Percentiles rank a stretch among this genome's conserved stretches.
Conservation (phyloP, 2,888 invertebrate genomes). For the Argynnis bischoffii region DNA sequence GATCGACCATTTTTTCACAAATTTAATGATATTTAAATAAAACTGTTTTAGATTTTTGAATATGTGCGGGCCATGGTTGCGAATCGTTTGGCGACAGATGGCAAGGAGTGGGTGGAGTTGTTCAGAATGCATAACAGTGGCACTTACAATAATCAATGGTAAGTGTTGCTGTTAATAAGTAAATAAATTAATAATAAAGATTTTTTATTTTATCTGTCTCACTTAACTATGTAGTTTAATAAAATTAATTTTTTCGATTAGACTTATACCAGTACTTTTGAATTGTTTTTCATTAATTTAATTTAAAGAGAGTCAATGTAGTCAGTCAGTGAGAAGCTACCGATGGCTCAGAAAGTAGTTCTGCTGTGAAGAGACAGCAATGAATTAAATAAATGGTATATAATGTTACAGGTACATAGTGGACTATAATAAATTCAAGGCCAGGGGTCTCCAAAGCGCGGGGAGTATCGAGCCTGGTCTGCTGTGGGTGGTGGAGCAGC, state of each 20-base stretch:
- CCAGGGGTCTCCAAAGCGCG: conserved; percentile 37
- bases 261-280: too few species aligned
- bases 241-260: too few species aligned
- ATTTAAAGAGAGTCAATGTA: too few species aligned
- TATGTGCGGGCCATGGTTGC: conserved; percentile 85
- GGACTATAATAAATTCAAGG: conserved; percentile 85
- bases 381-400: too few species aligned
- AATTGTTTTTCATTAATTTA: too few species aligned
- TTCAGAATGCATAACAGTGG: conserved; percentile 86
- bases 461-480: conserved; percentile 45
- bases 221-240: too few species aligned
- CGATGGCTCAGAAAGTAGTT: too few species aligned
- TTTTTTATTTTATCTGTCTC: too few species aligned
- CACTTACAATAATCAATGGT: conserved; percentile 91
- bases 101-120: conserved; percentile 82
- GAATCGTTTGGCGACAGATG: conserved; percentile 83
- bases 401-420: conserved; percentile 69
- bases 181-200: too few species aligned
- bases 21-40: not conserved
- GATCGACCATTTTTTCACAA: not conserved
- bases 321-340: too few species aligned
- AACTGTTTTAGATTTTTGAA: conserved; percentile 69
- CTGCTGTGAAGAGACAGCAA: too few species aligned
- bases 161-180: conserved; percentile 44
- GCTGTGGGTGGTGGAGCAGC: conserved; percentile 44